These are phyloP conservation scores for Metalampra italica DNA, from an alignment of 2,888 invertebrate genomes.

Conservation along the genomic window DNA sequence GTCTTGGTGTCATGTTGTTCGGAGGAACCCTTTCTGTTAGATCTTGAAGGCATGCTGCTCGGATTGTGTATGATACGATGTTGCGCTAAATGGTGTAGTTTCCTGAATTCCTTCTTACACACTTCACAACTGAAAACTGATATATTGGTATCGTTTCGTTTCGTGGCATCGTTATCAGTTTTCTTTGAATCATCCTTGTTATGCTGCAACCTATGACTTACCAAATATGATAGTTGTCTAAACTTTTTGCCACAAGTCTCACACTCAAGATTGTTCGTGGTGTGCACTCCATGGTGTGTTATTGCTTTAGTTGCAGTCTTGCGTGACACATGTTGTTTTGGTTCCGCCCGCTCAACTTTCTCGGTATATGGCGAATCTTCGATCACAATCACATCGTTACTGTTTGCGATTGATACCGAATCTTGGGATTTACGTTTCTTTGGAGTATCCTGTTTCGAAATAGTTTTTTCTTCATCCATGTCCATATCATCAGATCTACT, in stretches of 20 bases:
- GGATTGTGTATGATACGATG: slow-evolving; percentile 65
- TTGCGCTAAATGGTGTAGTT: slow-evolving; percentile 69
- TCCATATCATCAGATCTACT: slow-evolving; percentile 49
- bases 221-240: slow-evolving; percentile 66
- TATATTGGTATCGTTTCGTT: slow-evolving; percentile 23
- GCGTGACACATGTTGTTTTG: slow-evolving; percentile 35
- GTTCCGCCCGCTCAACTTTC: slow-evolving; percentile 25
- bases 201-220: slow-evolving; percentile 62
- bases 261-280: slow-evolving; percentile 46
- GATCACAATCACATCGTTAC: slow-evolving; percentile 48
- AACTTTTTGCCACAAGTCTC: slow-evolving; percentile 71
- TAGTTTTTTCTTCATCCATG: slow-evolving; percentile 34
- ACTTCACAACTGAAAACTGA: slow-evolving; percentile 63
- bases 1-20: slow-evolving; percentile 49
- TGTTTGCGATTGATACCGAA: slow-evolving; percentile 30
- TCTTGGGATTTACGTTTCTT: slow-evolving; percentile 50
- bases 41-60: slow-evolving; percentile 30
- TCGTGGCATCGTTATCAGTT: slow-evolving; percentile 23
- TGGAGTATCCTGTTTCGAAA: slow-evolving; percentile 26
- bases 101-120: slow-evolving; percentile 69
- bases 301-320: slow-evolving; percentile 24
- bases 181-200: slow-evolving; percentile 49
- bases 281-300: slow-evolving; percentile 24
- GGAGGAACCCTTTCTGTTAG: slow-evolving; percentile 51
- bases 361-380: slow-evolving; percentile 51